Conservation (phyloP, 2,113 vertebrate species). For the Tinamus guttatus region DNA sequence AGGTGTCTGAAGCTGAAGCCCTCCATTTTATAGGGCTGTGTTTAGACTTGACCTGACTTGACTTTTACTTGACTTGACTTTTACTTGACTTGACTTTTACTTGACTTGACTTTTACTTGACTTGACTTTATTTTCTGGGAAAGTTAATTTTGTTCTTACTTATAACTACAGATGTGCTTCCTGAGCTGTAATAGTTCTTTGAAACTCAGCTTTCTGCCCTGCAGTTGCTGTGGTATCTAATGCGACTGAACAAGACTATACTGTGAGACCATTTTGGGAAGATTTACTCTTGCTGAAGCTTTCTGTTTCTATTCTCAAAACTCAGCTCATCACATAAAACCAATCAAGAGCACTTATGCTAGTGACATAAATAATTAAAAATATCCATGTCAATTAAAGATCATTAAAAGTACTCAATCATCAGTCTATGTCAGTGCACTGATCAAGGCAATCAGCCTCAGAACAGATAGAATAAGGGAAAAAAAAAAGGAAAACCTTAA, state of each 20-base stretch:
- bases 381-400: background rate
- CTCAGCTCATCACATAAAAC: background rate
- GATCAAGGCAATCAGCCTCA: background rate
- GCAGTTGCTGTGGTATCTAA: conserved; percentile 18
- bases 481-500: background rate
- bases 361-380: background rate
- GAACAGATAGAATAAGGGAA: background rate
- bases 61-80: too few relatives aligned
- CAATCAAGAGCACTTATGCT: background rate
- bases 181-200: conserved; percentile 3
- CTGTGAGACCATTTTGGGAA: background rate
- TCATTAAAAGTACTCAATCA: background rate
- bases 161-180: background rate
- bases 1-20: background rate
- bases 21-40: background rate
- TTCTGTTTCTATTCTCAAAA: background rate
- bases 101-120: too few relatives aligned
- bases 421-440: background rate
- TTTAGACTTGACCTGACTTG: background rate
- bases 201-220: background rate
- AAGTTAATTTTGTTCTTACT: background rate
- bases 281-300: background rate
- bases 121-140: too few relatives aligned
- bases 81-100: too few relatives aligned
- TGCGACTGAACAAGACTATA: background rate